phyloP scores from a whole-genome alignment of 2,113 vertebrate genomes.

The Tachysurus vachellii region DNA sequence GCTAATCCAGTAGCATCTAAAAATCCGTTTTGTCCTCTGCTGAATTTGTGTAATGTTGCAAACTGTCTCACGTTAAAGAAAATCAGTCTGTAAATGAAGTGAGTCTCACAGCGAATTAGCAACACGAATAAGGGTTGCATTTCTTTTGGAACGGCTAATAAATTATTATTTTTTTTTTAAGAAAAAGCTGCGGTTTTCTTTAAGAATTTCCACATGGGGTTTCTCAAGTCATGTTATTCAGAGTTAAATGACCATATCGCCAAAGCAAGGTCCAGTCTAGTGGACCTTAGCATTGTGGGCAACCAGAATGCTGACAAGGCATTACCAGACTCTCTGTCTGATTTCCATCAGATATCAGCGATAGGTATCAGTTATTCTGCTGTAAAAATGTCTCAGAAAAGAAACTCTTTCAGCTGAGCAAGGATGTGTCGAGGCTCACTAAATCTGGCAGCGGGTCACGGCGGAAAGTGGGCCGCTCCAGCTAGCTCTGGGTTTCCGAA shows the following conservation, averaged over 20 bases:
- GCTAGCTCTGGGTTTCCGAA: constrained; percentile 60
- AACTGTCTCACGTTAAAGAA: background rate
- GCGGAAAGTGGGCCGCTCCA: constrained; percentile 58
- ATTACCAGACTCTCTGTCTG: constrained; percentile 67
- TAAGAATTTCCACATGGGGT: constrained; percentile 11
- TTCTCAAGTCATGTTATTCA: background rate
- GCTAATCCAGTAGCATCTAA: constrained; percentile 23
- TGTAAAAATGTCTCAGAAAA: constrained; percentile 4
- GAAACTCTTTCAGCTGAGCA: constrained; percentile 58
- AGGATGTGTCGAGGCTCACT: constrained; percentile 71
- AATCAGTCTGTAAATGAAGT: background rate
- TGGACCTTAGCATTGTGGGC: constrained; percentile 61
- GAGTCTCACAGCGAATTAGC: background rate
- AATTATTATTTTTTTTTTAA: constrained; percentile 3
- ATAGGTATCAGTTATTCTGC: constrained; percentile 68
- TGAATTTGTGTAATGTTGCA: background rate
- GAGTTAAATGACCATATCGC: background rate
- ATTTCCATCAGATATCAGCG: constrained; percentile 73
- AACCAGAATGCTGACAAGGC: constrained; percentile 73
- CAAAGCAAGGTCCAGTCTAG: constrained; percentile 60
- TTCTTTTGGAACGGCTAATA: constrained; percentile 3
- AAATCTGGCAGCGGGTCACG: constrained; percentile 71
- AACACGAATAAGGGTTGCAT: background rate
- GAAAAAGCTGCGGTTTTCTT: constrained; percentile 16
- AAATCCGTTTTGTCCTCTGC: background rate